A percentile compares a stretch with the other conserved stretches of the same genome.
phyloP scores from a whole-genome alignment of 2,888 invertebrate genomes.

The Trissolcus japonicus region DNA sequence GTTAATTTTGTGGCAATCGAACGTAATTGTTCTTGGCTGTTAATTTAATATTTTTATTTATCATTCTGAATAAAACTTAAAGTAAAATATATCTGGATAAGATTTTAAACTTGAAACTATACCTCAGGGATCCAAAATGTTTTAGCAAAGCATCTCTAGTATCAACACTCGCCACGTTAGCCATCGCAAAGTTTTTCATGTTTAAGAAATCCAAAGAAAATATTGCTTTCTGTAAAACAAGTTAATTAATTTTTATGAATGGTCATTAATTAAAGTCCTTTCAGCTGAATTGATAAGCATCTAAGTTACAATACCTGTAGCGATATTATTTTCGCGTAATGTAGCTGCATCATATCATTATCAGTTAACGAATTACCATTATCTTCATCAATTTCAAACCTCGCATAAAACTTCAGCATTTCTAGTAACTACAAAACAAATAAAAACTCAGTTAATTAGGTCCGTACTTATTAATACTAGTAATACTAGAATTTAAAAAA shows the following conservation, averaged over 20 bases:
- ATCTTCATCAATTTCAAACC: slow-evolving; percentile 98
- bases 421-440: slow-evolving; percentile 88
- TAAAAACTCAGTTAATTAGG: no score
- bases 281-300: no score
- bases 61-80: no score
- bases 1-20: slow-evolving; percentile 92
- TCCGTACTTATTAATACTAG: no score
- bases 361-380: slow-evolving; percentile 96
- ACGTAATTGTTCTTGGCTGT: slow-evolving; percentile 86
- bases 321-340: slow-evolving; percentile 94
- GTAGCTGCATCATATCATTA: slow-evolving; percentile 93
- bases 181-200: slow-evolving; percentile 89
- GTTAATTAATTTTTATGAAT: no score
- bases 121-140: slow-evolving; percentile 88
- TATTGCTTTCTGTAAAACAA: slow-evolving; percentile 85
- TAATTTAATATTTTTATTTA: slow-evolving; percentile 55
- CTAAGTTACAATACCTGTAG: slow-evolving; percentile 81
- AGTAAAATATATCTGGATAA: no score
- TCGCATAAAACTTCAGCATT: slow-evolving; percentile 96
- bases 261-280: no score
- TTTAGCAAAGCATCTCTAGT: slow-evolving; percentile 88
- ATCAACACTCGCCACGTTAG: slow-evolving; percentile 97
- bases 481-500: no score
- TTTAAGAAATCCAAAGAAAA: slow-evolving; percentile 93
- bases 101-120: slow-evolving; percentile 42